phyloP scores from a whole-genome alignment of 2,888 invertebrate species.

The Patella ulyssiponensis region DNA sequence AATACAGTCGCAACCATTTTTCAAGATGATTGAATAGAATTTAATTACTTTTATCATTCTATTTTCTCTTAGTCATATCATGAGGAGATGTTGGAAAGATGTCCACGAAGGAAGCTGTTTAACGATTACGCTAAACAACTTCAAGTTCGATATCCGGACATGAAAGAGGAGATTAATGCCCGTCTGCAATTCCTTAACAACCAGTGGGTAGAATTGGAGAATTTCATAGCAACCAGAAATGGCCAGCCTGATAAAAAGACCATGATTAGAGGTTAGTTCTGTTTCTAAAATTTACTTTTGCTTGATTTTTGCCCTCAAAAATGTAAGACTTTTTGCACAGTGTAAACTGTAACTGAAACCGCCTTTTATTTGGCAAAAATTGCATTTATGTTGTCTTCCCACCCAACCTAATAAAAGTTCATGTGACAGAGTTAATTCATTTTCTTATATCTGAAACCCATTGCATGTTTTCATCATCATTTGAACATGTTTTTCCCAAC shows the following conservation, averaged over 20 bases:
- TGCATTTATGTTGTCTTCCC: no score
- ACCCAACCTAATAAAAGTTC: no score
- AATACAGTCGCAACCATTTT: neutral
- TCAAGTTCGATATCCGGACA: slow-evolving; percentile 77
- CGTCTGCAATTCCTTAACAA: slow-evolving; percentile 83
- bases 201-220: slow-evolving; percentile 85
- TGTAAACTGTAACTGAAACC: no score
- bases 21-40: neutral
- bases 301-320: no score
- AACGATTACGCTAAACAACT: slow-evolving; percentile 85
- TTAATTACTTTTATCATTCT: neutral
- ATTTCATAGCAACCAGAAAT: slow-evolving; percentile 76
- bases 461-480: no score
- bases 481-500: neutral
- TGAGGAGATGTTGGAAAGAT: slow-evolving; percentile 82
- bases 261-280: slow-evolving; percentile 64
- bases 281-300: no score
- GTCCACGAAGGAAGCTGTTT: slow-evolving; percentile 81
- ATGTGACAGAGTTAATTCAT: no score
- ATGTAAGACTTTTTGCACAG: no score
- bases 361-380: no score
- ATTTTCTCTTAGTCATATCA: slow-evolving; percentile 79
- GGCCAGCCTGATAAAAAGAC: slow-evolving; percentile 66
- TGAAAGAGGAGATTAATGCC: slow-evolving; percentile 81
- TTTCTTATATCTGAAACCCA: no score